phyloP scores from a whole-genome alignment of 1,140 invertebrate species.

The Apis florea region DNA sequence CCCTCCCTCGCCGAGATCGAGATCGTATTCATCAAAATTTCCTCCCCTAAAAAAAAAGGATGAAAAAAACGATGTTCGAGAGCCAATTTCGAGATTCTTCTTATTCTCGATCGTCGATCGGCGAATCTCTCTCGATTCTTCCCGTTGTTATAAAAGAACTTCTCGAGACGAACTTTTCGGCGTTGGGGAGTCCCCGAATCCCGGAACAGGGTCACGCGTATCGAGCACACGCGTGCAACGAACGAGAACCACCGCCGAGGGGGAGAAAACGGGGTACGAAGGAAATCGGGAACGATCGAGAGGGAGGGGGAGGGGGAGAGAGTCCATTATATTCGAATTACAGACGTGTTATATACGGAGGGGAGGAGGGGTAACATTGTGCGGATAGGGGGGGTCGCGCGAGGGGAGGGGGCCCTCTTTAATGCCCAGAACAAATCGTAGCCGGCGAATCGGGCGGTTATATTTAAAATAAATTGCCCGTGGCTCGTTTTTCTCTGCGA shows the following conservation, averaged over 20 bases:
- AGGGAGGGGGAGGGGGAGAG: constrained; percentile 12
- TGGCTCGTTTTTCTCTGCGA: constrained; percentile 58
- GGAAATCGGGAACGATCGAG: not conserved
- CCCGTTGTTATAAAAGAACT: too few relatives aligned
- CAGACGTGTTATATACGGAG: constrained; percentile 46
- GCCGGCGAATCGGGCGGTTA: constrained; percentile 65
- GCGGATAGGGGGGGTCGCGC: constrained; percentile 33
- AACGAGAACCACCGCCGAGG: not conserved
- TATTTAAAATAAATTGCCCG: constrained; percentile 68
- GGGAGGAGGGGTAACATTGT: constrained; percentile 53
- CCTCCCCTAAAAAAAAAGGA: too few relatives aligned
- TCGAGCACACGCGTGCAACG: not conserved
- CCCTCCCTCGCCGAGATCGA: too few relatives aligned
- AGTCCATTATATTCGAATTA: constrained; percentile 68
- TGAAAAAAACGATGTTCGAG: too few relatives aligned
- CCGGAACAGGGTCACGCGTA: too few relatives aligned
- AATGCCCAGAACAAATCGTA: constrained; percentile 64
- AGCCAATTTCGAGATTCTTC: too few relatives aligned
- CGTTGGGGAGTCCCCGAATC: too few relatives aligned
- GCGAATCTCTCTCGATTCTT: too few relatives aligned
- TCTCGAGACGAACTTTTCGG: too few relatives aligned
- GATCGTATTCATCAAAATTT: too few relatives aligned
- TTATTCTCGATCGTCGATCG: too few relatives aligned
- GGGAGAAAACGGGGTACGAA: not conserved
- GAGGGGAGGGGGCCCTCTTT: constrained; percentile 36